Percentiles rank a stretch among this genome's conserved stretches.
Evolutionary conservation across 2,888 invertebrate genomes (phyloP).

Genomic region (Vesta saturnalis): DNA sequence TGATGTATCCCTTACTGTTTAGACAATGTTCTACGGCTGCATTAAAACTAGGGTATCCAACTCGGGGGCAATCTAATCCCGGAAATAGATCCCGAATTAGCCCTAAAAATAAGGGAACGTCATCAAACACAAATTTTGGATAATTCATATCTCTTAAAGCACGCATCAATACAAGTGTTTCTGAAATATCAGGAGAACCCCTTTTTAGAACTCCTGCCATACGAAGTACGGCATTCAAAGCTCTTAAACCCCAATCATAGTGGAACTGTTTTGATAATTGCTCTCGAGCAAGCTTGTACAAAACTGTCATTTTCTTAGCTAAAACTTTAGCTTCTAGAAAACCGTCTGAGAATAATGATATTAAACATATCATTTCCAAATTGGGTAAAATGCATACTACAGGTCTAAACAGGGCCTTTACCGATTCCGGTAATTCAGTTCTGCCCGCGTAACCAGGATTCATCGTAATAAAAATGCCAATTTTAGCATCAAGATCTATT

Average conservation of each 20-base stretch:
- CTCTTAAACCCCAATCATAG: constrained; percentile 93
- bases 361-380: constrained; percentile 89
- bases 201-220: constrained; percentile 92
- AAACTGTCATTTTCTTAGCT: constrained; percentile 93
- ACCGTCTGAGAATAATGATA: constrained; percentile 92
- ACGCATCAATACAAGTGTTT: constrained; percentile 89
- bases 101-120: constrained; percentile 89
- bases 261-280: constrained; percentile 93
- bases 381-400: constrained; percentile 94
- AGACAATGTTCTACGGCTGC: constrained; percentile 78
- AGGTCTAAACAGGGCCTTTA: constrained; percentile 90
- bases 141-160: constrained; percentile 93
- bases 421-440: constrained; percentile 91
- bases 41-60: constrained; percentile 88
- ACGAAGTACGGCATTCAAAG: constrained; percentile 88
- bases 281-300: constrained; percentile 86
- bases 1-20: constrained; percentile 72
- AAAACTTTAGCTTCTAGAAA: constrained; percentile 89
- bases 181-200: constrained; percentile 80
- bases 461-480: constrained; percentile 95
- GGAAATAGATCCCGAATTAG: constrained; percentile 91
- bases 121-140: constrained; percentile 93
- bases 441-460: constrained; percentile 94
- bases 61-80: constrained; percentile 87
- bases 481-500: constrained; percentile 83